These are phyloP conservation scores for Cotesia glomerata DNA, from an alignment of 1,140 invertebrate species.

Conservation along the genomic window DNA sequence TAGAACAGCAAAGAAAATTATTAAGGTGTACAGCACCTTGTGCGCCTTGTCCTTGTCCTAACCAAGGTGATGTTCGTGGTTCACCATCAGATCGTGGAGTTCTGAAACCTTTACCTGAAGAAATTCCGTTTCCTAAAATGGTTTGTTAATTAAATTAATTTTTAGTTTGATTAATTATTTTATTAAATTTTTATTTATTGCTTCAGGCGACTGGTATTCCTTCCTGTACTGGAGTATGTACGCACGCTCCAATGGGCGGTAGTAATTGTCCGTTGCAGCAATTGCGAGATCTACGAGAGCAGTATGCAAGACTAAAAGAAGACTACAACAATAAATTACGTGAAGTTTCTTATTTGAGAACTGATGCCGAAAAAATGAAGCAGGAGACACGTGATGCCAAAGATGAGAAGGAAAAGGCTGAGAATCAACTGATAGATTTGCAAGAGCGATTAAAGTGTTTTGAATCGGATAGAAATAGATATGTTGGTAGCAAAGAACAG, in stretches of 20 bases:
- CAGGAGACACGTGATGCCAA: conserved; percentile 61
- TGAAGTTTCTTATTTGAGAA: conserved; percentile 64
- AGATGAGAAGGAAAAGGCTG: conserved; percentile 63
- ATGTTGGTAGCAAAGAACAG: conserved; percentile 66
- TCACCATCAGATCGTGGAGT: background rate
- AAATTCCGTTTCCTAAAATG: background rate
- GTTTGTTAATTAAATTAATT: background rate
- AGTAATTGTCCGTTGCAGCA: conserved; percentile 48
- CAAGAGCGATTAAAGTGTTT: conserved; percentile 50
- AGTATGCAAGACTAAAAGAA: conserved; percentile 65
- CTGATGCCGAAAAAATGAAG: conserved; percentile 63
- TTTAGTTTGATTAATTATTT: background rate
- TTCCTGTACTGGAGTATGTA: conserved; percentile 44
- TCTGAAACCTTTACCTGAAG: background rate
- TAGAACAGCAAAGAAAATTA: conserved; percentile 63
- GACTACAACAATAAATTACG: conserved; percentile 67
- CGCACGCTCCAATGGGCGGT: conserved; percentile 38
- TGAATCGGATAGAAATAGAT: conserved; percentile 51
- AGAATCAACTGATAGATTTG: conserved; percentile 64
- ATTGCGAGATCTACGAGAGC: conserved; percentile 62
- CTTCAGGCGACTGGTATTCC: conserved; percentile 25
- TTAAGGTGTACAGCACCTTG: conserved; percentile 55
- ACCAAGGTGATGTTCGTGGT: background rate
- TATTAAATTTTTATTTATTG: conserved; percentile 33
- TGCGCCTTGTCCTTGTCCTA: conserved; percentile 44